Conservation (phyloP, 1,140 invertebrate species). For the Bombus balteatus region DNA sequence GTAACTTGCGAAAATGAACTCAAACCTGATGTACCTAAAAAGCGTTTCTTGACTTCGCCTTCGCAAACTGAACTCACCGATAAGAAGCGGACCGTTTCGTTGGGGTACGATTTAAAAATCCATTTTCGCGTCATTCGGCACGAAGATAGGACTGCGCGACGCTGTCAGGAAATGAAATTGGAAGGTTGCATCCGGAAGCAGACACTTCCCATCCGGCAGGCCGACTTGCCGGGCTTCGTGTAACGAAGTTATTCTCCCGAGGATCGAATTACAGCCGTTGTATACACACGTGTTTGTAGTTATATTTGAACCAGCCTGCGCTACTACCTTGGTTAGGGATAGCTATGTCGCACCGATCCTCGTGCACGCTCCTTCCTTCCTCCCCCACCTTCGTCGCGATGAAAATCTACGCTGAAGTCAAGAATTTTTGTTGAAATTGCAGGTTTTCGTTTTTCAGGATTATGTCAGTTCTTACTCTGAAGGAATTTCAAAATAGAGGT, state of each 20-base stretch:
- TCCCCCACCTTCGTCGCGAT: no score
- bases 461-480: background rate
- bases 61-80: background rate
- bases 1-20: background rate
- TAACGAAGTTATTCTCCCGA: slow-evolving; percentile 71
- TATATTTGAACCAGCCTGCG: slow-evolving; percentile 10
- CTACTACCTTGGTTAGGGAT: no score
- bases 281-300: slow-evolving; percentile 45
- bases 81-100: slow-evolving; percentile 36
- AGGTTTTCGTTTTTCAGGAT: background rate
- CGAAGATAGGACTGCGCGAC: slow-evolving; percentile 22
- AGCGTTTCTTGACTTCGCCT: background rate
- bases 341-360: background rate
- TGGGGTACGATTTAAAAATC: slow-evolving; percentile 52
- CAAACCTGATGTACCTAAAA: background rate
- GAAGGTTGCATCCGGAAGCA: slow-evolving; percentile 38
- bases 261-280: slow-evolving; percentile 60
- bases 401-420: background rate
- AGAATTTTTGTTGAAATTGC: background rate
- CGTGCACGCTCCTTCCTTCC: no score
- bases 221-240: slow-evolving; percentile 67
- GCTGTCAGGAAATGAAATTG: slow-evolving; percentile 47
- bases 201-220: slow-evolving; percentile 44
- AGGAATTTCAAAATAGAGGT: background rate
- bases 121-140: slow-evolving; percentile 51